Evolutionary conservation across 2,888 invertebrate species (phyloP), one percentile per base, ranked within the genome.

Genomic region (Globia sparganii): DNA sequence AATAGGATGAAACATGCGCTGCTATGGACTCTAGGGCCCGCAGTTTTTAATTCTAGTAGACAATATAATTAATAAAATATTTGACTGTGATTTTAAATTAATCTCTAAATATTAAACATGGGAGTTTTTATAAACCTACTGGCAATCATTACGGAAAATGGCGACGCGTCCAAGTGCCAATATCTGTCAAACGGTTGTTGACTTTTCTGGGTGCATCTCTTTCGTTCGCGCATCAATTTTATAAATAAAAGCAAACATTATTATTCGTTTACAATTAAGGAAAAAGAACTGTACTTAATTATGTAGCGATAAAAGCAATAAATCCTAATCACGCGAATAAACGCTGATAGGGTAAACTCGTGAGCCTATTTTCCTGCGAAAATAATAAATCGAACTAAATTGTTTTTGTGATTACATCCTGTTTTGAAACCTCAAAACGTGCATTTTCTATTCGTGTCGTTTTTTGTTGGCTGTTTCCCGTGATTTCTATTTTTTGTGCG

Each of bases 121-220:
- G 85, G 84, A 83, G 77, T 68, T 82, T 79, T 53, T 8, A 62
- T 5, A 43, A 59, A 40, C 9, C 0, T n/a, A 65, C 46, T 88
- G 89, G 91, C 86, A 84, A 91, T 88, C 80, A 80, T 72, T 58
- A 28, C 25, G 40, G 46, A 91, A 90, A 84, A 94, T 93, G 93
- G 94, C 93, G 92, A 90, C 90, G 89, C 91, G 85, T 91, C 88
- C 59, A 81, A 84, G 83, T 88, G 83, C 82, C 87, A 88, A 84
- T 78, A 84, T 46, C 91, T 94, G 95, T 95, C 95, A 96, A 95
- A 92, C 95, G 96, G 95, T 95, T 96, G 95, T 95, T 95, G 96
- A 95, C 96, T 95, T 90, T 89, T 89, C 87, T 65, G 90, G 89
- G 88, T 91, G 91, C 90, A 78, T 86, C 89, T 88, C 85, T 81